Percentiles rank a stretch among this genome's conserved stretches.
These are phyloP conservation scores for Planococcus citri DNA, from an alignment of 1,140 invertebrate species.

Conservation along the genomic window DNA sequence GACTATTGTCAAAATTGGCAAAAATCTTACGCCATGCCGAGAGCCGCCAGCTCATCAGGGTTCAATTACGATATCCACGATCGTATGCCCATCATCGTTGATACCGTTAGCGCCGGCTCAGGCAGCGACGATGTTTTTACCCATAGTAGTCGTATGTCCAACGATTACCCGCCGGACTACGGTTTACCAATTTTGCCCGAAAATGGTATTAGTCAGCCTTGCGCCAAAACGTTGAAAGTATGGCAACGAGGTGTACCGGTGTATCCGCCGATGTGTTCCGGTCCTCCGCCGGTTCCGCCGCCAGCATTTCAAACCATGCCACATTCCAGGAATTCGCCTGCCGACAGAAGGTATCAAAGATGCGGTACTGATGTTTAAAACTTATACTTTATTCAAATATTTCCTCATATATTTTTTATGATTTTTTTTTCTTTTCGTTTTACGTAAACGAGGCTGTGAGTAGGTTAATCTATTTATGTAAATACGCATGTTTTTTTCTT, in stretches of 20 bases:
- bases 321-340: neutral
- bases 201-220: conserved; percentile 14
- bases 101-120: conserved; percentile 24
- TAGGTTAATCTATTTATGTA: neutral
- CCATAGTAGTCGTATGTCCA: conserved; percentile 23
- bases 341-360: conserved; percentile 6
- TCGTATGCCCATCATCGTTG: conserved; percentile 24
- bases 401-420: neutral
- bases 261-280: conserved; percentile 25
- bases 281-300: conserved; percentile 19
- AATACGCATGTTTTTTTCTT: neutral
- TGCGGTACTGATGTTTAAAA: conserved; percentile 9
- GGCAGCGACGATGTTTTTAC: conserved; percentile 25
- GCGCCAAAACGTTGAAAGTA: conserved; percentile 26
- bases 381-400: neutral
- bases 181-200: conserved; percentile 31
- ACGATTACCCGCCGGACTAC: conserved; percentile 33
- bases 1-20: conserved; percentile 13
- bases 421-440: neutral
- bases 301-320: conserved; percentile 14
- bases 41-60: neutral
- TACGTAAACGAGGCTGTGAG: neutral
- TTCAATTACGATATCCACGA: conserved; percentile 19
- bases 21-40: conserved; percentile 8
- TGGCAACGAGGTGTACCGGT: conserved; percentile 28